phyloP scores from a whole-genome alignment of 2,113 vertebrate species.

The Cryptoleucopteryx plumbea region DNA sequence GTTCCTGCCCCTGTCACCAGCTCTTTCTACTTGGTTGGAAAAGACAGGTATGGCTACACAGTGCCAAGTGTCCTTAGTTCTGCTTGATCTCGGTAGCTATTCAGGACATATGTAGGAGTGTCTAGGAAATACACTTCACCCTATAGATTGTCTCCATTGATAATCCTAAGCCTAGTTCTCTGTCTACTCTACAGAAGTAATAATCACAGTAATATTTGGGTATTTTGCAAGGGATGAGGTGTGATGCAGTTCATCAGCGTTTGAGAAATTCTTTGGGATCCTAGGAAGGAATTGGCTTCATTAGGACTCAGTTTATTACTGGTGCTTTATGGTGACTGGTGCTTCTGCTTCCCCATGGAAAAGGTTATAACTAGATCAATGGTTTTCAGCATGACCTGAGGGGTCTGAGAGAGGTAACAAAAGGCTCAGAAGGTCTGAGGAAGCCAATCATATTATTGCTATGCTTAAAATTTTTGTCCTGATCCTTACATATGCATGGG shows the following conservation, averaged over 20 bases:
- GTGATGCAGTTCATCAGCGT: neutral
- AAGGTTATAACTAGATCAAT: neutral
- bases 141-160: neutral
- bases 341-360: neutral
- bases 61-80: neutral
- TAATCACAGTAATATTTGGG: neutral
- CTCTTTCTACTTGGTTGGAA: neutral
- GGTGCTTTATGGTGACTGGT: neutral
- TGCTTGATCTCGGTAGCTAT: neutral
- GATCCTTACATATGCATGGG: neutral
- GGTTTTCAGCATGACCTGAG: neutral
- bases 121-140: neutral
- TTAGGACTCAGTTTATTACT: neutral
- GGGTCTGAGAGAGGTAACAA: neutral
- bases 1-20: neutral
- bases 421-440: neutral
- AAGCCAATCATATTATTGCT: neutral
- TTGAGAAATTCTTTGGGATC: neutral
- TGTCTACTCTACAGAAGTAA: neutral
- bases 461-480: neutral
- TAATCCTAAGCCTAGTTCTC: neutral
- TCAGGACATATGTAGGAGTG: neutral
- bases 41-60: neutral
- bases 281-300: neutral
- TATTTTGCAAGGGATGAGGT: neutral